Conservation (phyloP, 2,888 invertebrate genomes). For the Sminthurides aquaticus region DNA sequence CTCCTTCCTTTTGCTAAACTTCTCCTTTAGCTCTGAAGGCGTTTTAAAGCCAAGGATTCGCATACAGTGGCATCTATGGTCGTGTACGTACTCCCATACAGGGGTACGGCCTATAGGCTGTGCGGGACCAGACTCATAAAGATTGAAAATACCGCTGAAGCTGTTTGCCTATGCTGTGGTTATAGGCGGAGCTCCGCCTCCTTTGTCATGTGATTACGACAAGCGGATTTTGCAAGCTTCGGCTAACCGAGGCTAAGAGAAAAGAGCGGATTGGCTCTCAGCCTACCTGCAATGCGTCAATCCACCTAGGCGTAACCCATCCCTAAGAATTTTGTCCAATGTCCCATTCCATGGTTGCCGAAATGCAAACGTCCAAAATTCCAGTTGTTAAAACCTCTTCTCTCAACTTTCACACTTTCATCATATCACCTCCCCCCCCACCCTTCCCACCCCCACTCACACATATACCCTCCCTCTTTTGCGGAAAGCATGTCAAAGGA, state of each 20-base stretch:
- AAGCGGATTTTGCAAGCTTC: not conserved
- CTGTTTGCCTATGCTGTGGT: too few species aligned
- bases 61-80: too few species aligned
- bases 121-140: too few species aligned
- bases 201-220: not conserved
- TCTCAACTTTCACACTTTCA: not conserved
- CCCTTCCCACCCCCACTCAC: not conserved
- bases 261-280: slow-evolving; percentile 61
- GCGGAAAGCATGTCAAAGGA: not conserved
- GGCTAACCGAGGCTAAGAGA: slow-evolving; percentile 3
- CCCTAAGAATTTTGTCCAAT: not conserved
- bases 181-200: not conserved
- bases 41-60: too few species aligned
- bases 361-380: not conserved
- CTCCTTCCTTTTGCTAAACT: too few species aligned
- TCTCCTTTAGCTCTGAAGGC: too few species aligned
- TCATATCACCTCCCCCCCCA: not conserved
- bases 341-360: not conserved
- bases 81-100: too few species aligned
- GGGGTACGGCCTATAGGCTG: too few species aligned
- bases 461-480: not conserved
- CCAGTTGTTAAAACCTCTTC: not conserved
- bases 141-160: not conserved
- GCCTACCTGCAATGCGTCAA: slow-evolving; percentile 82
- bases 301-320: slow-evolving; percentile 44